These are phyloP conservation scores for Acipenser ruthenus DNA, from an alignment of 2,797 vertebrate genomes.

Conservation along the genomic window DNA sequence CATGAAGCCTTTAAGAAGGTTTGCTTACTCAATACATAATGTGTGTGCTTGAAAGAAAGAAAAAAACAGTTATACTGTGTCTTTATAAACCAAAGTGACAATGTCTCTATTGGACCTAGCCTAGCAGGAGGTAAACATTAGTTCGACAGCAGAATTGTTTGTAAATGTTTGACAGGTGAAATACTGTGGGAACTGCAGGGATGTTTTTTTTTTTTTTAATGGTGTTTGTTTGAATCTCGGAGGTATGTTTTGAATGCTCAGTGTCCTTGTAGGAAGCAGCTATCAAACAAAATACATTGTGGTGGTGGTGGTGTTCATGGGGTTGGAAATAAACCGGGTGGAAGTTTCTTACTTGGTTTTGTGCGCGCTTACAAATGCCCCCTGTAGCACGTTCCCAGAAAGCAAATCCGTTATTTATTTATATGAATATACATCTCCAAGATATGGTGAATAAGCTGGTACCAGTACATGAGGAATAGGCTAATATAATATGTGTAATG, in stretches of 20 bases:
- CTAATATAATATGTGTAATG: too few species aligned
- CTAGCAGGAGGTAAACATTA: slow-evolving; percentile 29
- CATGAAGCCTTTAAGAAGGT: too few species aligned
- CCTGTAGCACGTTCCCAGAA: too few species aligned
- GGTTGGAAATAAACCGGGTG: neutral
- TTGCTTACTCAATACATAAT: neutral
- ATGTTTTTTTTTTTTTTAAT: slow-evolving; percentile 3
- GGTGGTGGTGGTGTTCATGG: neutral
- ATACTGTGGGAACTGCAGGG: too few species aligned
- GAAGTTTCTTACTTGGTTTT: too few species aligned
- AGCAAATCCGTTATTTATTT: too few species aligned
- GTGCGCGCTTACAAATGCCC: too few species aligned
- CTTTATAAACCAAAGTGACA: slow-evolving; percentile 23
- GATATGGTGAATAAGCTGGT: too few species aligned
- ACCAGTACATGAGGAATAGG: too few species aligned
- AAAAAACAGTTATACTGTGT: slow-evolving; percentile 22
- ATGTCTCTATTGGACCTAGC: slow-evolving; percentile 25
- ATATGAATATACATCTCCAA: too few species aligned
- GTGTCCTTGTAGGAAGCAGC: slow-evolving; percentile 20
- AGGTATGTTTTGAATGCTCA: slow-evolving; percentile 25
- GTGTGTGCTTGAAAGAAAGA: neutral
- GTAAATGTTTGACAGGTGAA: too few species aligned
- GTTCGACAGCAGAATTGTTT: slow-evolving; percentile 20
- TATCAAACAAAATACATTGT: slow-evolving; percentile 10
- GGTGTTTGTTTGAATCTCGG: slow-evolving; percentile 17